phyloP scores from a whole-genome alignment of 1,140 invertebrate species.

The Cotesia chilonis region DNA sequence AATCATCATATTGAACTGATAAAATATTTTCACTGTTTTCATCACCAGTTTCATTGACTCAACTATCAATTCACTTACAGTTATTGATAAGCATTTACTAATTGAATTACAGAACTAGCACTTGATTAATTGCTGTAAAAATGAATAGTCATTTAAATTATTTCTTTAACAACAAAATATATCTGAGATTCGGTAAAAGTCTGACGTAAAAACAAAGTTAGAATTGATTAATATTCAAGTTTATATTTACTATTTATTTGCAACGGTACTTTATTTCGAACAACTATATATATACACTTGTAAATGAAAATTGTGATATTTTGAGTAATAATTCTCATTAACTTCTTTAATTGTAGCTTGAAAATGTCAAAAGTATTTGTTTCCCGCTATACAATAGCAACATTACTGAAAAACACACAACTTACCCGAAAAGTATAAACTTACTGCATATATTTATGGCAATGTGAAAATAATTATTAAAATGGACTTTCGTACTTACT shows the following conservation, averaged over 20 bases:
- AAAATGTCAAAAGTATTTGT: slow-evolving; percentile 24
- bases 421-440: slow-evolving; percentile 13
- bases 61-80: slow-evolving; percentile 48
- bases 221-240: too few species aligned
- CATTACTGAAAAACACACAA: slow-evolving; percentile 9
- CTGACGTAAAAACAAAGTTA: too few species aligned
- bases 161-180: too few species aligned
- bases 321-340: slow-evolving; percentile 9
- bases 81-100: slow-evolving; percentile 35
- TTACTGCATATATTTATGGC: slow-evolving; percentile 24
- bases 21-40: slow-evolving; percentile 28
- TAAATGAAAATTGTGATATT: slow-evolving; percentile 14
- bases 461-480: slow-evolving; percentile 10
- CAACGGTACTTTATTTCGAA: neutral
- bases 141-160: neutral
- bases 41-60: slow-evolving; percentile 44
- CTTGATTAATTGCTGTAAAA: slow-evolving; percentile 34
- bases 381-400: slow-evolving; percentile 6
- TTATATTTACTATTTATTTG: too few species aligned
- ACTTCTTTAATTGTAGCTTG: slow-evolving; percentile 10
- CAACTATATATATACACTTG: slow-evolving; percentile 13
- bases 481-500: slow-evolving; percentile 27
- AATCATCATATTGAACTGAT: slow-evolving; percentile 35
- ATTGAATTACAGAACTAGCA: slow-evolving; percentile 32
- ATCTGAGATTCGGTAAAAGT: too few species aligned